phyloP scores from a whole-genome alignment of 1,140 invertebrate species.

The Holcopasites calliopsidis region DNA sequence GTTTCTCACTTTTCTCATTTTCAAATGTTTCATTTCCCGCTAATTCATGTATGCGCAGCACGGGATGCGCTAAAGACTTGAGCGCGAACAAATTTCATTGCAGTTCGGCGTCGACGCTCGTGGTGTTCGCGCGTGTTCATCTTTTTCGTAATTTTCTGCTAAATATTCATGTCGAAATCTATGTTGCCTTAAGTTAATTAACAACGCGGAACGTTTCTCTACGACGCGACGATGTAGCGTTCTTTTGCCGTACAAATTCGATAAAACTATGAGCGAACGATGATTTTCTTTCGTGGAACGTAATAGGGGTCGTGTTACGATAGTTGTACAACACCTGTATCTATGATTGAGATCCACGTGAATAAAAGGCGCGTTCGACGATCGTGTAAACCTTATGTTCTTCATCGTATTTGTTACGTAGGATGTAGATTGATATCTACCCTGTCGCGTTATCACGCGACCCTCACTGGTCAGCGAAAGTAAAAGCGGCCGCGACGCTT shows the following conservation, averaged over 20 bases:
- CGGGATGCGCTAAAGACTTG: conserved; percentile 17
- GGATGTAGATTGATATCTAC: too few species aligned
- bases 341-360: too few species aligned
- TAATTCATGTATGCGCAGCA: conserved; percentile 12
- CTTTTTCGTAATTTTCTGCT: neutral
- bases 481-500: too few species aligned
- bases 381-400: too few species aligned
- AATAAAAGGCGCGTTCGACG: too few species aligned
- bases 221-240: neutral
- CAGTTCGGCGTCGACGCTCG: conserved; percentile 24
- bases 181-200: neutral
- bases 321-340: neutral
- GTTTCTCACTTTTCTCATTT: too few species aligned
- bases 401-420: too few species aligned
- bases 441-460: too few species aligned
- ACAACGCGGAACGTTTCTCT: neutral
- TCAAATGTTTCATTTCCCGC: neutral
- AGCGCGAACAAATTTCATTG: conserved; percentile 35
- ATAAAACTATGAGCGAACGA: neutral
- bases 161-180: neutral
- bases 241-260: neutral
- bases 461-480: too few species aligned
- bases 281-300: neutral
- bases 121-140: neutral
- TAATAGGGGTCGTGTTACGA: too few species aligned